Percentiles rank a stretch among this genome's conserved stretches.
phyloP scores from a whole-genome alignment of 2,113 vertebrate species.

The Coturnix japonica region DNA sequence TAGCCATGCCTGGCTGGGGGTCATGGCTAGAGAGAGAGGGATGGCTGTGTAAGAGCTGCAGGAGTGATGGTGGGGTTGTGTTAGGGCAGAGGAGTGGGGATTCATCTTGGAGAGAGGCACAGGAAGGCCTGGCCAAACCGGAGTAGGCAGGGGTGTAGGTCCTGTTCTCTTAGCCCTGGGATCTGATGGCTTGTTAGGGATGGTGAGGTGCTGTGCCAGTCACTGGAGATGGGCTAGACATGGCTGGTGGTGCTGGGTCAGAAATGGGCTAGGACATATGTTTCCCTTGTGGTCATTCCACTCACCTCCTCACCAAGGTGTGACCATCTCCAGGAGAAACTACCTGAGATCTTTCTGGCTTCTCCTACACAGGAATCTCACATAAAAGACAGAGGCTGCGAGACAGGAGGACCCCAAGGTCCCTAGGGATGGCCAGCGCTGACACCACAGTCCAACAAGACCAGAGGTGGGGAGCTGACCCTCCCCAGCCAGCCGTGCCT shows the following conservation, averaged over 20 bases:
- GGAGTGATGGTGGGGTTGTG: neutral
- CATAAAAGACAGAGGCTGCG: neutral
- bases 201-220: neutral
- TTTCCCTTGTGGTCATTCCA: neutral
- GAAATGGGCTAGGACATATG: neutral
- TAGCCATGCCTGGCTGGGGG: fast-evolving
- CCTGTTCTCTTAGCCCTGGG: neutral
- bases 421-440: neutral
- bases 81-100: neutral
- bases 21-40: neutral
- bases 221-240: neutral
- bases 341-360: neutral
- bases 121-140: neutral
- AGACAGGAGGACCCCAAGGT: neutral
- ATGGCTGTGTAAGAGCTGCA: neutral
- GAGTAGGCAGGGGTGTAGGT: neutral
- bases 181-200: neutral
- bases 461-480: neutral
- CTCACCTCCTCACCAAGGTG: neutral
- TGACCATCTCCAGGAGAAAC: neutral
- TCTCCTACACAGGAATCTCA: fast-evolving
- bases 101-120: neutral
- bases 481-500: neutral
- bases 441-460: neutral
- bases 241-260: neutral